Conservation (phyloP, 1,140 invertebrate genomes). For the Agraylea sexmaculata region DNA sequence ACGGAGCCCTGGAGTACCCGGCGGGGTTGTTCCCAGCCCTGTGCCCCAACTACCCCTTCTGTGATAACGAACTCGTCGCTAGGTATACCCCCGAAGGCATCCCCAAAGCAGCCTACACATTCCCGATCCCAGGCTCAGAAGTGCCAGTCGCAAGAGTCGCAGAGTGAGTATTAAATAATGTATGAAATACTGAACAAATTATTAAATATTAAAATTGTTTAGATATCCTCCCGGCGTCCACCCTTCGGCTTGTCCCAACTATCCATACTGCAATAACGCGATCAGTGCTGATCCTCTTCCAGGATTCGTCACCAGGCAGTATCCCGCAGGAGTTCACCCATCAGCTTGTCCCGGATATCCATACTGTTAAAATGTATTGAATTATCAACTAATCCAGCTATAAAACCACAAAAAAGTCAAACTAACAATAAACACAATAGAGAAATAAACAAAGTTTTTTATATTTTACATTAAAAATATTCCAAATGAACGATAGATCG, state of each 20-base stretch:
- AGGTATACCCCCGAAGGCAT: constrained; percentile 32
- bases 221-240: constrained; percentile 41
- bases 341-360: constrained; percentile 37
- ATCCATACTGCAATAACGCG: constrained; percentile 42
- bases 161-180: constrained; percentile 20
- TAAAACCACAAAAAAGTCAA: too few species aligned
- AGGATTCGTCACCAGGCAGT: constrained; percentile 21
- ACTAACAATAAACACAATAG: too few species aligned
- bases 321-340: constrained; percentile 41
- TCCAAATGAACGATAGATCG: too few species aligned
- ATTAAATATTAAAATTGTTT: constrained; percentile 14
- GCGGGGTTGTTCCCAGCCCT: constrained; percentile 39
- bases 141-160: constrained; percentile 27
- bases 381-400: too few species aligned
- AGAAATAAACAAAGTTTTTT: too few species aligned
- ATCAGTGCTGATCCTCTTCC: constrained; percentile 15
- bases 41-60: constrained; percentile 44
- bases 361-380: constrained; percentile 23
- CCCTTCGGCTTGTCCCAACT: constrained; percentile 44
- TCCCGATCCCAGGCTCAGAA: constrained; percentile 34
- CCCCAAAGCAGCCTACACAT: constrained; percentile 38
- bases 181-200: constrained; percentile 1
- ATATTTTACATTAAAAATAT: too few species aligned
- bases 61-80: constrained; percentile 32
- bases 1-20: constrained; percentile 34